These are phyloP conservation scores for Merodon equestris DNA, from an alignment of 2,888 invertebrate species.

Conservation along the genomic window DNA sequence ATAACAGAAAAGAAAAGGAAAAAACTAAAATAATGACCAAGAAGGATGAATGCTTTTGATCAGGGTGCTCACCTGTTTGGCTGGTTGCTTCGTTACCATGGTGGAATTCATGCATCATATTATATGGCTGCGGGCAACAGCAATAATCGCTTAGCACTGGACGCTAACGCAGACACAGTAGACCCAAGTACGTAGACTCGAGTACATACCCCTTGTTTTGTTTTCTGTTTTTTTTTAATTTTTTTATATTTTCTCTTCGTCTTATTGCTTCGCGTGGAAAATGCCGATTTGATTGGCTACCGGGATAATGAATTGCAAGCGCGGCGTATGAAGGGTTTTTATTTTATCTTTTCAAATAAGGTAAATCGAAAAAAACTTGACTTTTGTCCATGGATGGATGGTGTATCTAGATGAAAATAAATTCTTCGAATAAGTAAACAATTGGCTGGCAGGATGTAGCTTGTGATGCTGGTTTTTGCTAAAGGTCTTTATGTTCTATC, in stretches of 20 bases:
- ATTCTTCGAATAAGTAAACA: constrained; percentile 60
- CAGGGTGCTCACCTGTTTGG: constrained; percentile 64
- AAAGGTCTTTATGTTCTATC: constrained; percentile 5
- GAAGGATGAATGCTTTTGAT: constrained; percentile 33
- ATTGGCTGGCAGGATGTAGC: constrained; percentile 24
- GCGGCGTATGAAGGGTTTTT: constrained; percentile 48
- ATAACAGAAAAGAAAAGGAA: not conserved
- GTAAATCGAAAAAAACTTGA: constrained; percentile 25
- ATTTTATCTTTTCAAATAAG: not conserved
- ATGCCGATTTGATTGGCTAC: constrained; percentile 68
- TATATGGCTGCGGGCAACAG: constrained; percentile 51
- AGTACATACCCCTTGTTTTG: constrained; percentile 37
- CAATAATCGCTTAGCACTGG: constrained; percentile 52
- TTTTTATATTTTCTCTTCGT: too few relatives aligned
- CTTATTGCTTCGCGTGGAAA: constrained; percentile 49
- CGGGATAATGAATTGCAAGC: constrained; percentile 62
- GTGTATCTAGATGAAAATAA: constrained; percentile 55
- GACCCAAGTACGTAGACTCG: constrained; percentile 12
- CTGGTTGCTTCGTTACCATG: constrained; percentile 40
- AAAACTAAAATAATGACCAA: too few relatives aligned
- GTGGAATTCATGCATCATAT: constrained; percentile 66
- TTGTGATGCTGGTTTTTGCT: not conserved
- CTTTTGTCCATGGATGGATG: constrained; percentile 17
- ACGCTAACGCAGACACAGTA: constrained; percentile 2
- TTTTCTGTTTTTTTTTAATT: constrained; percentile 30